Conservation (phyloP, 2,113 vertebrate genomes). For the Alaudala cheleensis region DNA sequence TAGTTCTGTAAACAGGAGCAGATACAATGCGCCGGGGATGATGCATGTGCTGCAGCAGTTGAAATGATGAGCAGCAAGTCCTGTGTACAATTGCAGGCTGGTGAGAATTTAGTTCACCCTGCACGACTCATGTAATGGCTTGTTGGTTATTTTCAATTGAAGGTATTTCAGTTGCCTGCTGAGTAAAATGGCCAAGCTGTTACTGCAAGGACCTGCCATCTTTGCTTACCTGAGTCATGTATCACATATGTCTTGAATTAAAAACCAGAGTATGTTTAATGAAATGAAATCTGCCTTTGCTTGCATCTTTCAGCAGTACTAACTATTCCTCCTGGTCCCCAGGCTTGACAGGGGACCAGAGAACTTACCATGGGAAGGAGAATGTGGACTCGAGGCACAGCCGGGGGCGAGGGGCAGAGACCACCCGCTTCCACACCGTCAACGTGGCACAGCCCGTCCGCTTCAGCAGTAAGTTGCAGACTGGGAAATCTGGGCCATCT, state of each 20-base stretch:
- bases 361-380: conserved; percentile 85
- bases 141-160: not conserved
- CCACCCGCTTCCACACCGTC: conserved; percentile 74
- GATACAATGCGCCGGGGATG: not conserved
- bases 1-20: not conserved
- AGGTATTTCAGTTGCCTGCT: not conserved
- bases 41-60: not conserved
- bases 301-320: not conserved
- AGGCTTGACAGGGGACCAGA: conserved; percentile 85
- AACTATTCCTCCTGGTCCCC: not conserved
- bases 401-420: conserved; percentile 70
- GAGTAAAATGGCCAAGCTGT: not conserved
- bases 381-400: conserved; percentile 71
- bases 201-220: not conserved
- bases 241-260: not conserved
- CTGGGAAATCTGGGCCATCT: conserved; percentile 47
- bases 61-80: not conserved
- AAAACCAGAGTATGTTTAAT: not conserved
- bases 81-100: not conserved
- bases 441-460: conserved; percentile 92
- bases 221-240: not conserved
- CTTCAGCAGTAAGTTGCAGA: conserved; percentile 92
- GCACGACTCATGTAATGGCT: not conserved
- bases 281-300: not conserved
- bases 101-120: not conserved